Base-by-base conservation (phyloP, 1,140 invertebrate species). In the Nephotettix cincticeps region DNA sequence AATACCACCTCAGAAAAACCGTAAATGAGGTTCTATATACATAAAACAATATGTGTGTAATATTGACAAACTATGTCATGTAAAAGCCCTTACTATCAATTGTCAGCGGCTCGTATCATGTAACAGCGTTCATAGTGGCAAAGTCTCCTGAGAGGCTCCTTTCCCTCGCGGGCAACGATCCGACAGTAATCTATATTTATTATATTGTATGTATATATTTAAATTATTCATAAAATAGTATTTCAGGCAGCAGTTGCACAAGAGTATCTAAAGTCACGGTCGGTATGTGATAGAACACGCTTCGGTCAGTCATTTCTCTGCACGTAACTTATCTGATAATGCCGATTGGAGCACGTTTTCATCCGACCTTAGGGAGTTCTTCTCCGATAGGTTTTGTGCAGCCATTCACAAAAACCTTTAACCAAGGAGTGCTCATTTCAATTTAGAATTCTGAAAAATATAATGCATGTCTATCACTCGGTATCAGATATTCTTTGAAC, bases 391-490 rank as follows among this genome's bases (percentile, higher is more conserved):
- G 79, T 80, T 78, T 73, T 73, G 81, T 81, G 82, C 82, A 83
- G 82, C 82, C 82, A 83, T 82, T 83, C 82, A 82, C 81, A 76
- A 73, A 72, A 79, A 79, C 77, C 80, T 74, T 64, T 58, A 64
- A 77, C 76, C 76, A 75, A 78, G 81, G 68, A 63, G 61, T 65
- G 61, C 30, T 32, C 27, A n/a, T 19, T 2, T 11, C 17, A 65
- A 65, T 19, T 32, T 30, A 9, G 28, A 65, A 30, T 65, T 65
- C 32, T 25, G 23, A n/a, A 63, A 28, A 14, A 61, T 25, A 47
- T 23, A 25, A 27, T 29, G 17, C 63, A 47, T 47, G 51, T 27
- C 54, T 65, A 29, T 72, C 40, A 54, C 32, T 76, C 75, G 76
- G 76, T 76, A 65, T 47, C 43, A 69, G 64, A 51, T 54, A 68